A percentile compares a stretch with the other conserved stretches of the same genome.
Conservation (phyloP, 92 coral and sea anemone species). For the Heliopora coerulea region DNA sequence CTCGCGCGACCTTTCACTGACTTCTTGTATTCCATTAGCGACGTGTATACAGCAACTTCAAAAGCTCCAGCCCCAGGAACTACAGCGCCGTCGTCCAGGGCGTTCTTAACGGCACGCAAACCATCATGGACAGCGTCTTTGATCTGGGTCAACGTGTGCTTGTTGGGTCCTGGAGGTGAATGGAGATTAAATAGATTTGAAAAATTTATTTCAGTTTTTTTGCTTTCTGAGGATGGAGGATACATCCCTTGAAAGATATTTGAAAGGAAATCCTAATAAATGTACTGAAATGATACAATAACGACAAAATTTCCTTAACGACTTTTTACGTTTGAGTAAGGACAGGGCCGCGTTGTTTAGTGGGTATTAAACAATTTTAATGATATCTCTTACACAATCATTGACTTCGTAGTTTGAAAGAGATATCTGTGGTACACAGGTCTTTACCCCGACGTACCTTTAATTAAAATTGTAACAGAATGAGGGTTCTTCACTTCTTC, state of each 20-base stretch:
- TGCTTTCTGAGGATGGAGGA: no score
- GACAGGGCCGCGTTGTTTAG: no score
- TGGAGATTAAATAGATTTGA: background rate
- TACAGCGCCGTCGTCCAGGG: constrained; percentile 94
- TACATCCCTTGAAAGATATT: no score
- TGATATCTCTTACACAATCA: no score
- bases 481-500: constrained; percentile 92
- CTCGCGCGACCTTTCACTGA: constrained; percentile 90
- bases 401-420: no score
- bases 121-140: constrained; percentile 98
- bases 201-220: no score
- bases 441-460: constrained; percentile 71
- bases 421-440: no score
- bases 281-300: no score
- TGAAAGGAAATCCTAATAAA: no score
- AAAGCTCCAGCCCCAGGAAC: constrained; percentile 99
- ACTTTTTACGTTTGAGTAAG: no score
- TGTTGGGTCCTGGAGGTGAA: constrained; percentile 78
- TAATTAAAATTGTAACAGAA: constrained; percentile 90
- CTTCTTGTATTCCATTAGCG: constrained; percentile 81
- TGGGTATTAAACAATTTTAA: no score
- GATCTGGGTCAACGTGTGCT: constrained; percentile 93
- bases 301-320: no score
- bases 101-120: constrained; percentile 96
- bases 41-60: constrained; percentile 80